Evolutionary conservation across 2,888 invertebrate species (phyloP), one percentile per base, ranked within the genome.

Genomic region (Electrophaes corylata): DNA sequence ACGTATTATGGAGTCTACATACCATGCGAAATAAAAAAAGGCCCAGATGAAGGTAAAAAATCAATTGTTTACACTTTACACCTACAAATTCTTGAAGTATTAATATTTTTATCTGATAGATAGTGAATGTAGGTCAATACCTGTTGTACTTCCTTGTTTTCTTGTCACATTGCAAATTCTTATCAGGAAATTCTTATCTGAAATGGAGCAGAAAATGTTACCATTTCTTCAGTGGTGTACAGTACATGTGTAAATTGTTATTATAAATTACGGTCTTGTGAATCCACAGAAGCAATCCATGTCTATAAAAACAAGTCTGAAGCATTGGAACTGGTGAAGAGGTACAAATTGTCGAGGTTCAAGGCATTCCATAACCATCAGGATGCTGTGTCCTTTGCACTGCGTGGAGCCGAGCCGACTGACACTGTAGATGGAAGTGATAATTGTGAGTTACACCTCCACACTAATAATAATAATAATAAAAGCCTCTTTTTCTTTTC

Each of bases 351-450:
- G 44, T 95, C 96, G 0, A 92, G 98, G 59, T 95, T 98, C 71
- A 98, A 97, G 77, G 94, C 94, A 0, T 98, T 98, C 76, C 93
- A 92, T 55, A 94, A 91, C 62, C 92, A 92, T 50, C 93, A 94
- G 65, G 97, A 97, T 76, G 98, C 98, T 0, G 91, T 94, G 10
- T 93, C 94, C 8, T 98, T 96, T 88, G 94, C 96, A 0, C 83
- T 93, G 56, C 92, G 94, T 71, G 96, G 96, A 0, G 93, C 93
- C 0, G 95, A 95, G 69, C 91, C 85, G 0, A 67, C 80, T 4
- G 89, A 92, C 48, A 81, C 76, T 40, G 83, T 78, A 1, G 91
- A 86, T 70, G 92, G 86, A 31, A 91, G 91, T 83, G 89, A 88
- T 66, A 90, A 76, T 58, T 81, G 88, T 91, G 57, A 86, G 88